phyloP scores from a whole-genome alignment of 2,797 vertebrate species.

The Erpetoichthys calabaricus region DNA sequence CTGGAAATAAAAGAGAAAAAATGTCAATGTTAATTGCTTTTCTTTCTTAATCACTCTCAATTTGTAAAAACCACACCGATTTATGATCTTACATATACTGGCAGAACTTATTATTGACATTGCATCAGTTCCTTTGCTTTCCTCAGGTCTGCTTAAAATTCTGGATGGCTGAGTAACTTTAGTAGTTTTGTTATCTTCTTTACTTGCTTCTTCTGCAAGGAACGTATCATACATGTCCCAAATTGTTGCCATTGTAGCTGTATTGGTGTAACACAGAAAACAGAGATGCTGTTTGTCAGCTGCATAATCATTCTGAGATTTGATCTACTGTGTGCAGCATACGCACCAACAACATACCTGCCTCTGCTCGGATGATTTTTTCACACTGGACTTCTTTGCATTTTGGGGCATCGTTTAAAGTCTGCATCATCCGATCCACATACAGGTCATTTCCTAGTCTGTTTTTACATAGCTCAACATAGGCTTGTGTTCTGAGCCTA shows the following conservation, averaged over 20 bases:
- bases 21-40: background rate
- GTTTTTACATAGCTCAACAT: constrained; percentile 50
- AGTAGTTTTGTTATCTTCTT: too few relatives aligned
- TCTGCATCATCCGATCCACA: constrained; percentile 63
- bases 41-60: background rate
- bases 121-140: constrained; percentile 16
- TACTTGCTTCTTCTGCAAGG: constrained; percentile 12
- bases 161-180: constrained; percentile 2
- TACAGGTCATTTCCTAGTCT: constrained; percentile 52
- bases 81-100: constrained; percentile 44
- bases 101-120: constrained; percentile 22
- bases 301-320: too few relatives aligned
- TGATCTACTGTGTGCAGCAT: too few relatives aligned
- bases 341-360: constrained; percentile 43
- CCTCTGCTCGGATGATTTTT: constrained; percentile 37
- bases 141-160: constrained; percentile 3
- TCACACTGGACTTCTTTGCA: constrained; percentile 67
- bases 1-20: constrained; percentile 32
- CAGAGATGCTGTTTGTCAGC: background rate
- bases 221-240: constrained; percentile 62
- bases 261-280: background rate
- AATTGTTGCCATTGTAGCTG: constrained; percentile 49
- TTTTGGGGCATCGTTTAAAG: constrained; percentile 55
- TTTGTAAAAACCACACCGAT: background rate
- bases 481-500: constrained; percentile 50